phyloP scores from a whole-genome alignment of 2,888 invertebrate species.

The Caprella mutica region DNA sequence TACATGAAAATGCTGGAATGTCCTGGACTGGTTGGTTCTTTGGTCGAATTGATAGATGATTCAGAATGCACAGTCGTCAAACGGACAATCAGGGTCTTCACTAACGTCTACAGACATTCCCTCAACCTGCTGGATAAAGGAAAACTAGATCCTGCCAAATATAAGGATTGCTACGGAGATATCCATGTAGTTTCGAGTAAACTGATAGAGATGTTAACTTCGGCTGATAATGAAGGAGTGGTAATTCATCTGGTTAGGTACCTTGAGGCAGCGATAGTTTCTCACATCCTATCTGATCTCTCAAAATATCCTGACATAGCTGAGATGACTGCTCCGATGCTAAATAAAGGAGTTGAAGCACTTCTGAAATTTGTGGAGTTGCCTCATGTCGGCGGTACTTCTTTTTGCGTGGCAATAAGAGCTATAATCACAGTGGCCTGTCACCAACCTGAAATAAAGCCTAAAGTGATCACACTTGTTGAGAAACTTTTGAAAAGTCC shows the following conservation, averaged over 20 bases:
- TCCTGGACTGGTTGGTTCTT: constrained; percentile 23
- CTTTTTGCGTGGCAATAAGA: constrained; percentile 27
- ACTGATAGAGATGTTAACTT: constrained; percentile 17
- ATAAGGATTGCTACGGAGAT: constrained; percentile 17
- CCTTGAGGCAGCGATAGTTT: constrained; percentile 28
- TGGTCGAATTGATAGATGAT: constrained; percentile 23
- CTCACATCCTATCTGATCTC: constrained; percentile 22
- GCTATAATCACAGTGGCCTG: constrained; percentile 31
- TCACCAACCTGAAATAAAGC: constrained; percentile 23
- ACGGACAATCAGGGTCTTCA: constrained; percentile 30
- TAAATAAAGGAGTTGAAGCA: constrained; percentile 16
- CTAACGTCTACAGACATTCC: constrained; percentile 31
- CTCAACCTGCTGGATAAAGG: constrained; percentile 19
- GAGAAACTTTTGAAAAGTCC: constrained; percentile 23
- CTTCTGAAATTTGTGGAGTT: constrained; percentile 18
- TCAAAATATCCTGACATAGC: constrained; percentile 12
- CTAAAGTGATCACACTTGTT: constrained; percentile 17
- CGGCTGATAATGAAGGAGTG: constrained; percentile 26
- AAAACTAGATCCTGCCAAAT: constrained; percentile 21
- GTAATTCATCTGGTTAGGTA: constrained; percentile 25
- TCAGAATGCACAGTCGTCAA: constrained; percentile 25
- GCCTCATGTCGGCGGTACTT: constrained; percentile 28
- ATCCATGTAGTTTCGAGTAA: constrained; percentile 19
- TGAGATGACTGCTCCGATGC: constrained; percentile 4
- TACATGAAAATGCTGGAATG: constrained; percentile 26